phyloP scores from a whole-genome alignment of 2,797 vertebrate genomes.

The Micrastur ruficollis region DNA sequence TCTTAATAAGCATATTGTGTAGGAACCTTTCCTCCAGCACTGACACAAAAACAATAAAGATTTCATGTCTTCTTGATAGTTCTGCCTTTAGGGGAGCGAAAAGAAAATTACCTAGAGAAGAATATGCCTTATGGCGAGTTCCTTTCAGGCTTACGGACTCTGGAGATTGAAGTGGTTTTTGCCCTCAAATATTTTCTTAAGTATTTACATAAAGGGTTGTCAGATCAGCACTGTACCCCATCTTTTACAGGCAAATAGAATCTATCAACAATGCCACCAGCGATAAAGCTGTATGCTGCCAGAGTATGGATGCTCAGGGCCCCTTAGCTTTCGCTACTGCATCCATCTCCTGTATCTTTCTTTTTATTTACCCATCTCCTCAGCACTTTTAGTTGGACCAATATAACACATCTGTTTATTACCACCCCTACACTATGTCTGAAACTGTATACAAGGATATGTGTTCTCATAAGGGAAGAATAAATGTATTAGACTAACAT shows the following conservation, averaged over 20 bases:
- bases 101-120: conserved; percentile 23
- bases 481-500: neutral
- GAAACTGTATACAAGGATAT: neutral
- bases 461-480: neutral
- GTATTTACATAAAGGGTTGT: conserved; percentile 32
- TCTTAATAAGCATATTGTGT: conserved; percentile 24
- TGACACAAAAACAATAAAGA: conserved; percentile 46
- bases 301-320: neutral
- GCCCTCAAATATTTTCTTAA: neutral
- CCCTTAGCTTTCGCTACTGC: neutral
- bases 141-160: neutral
- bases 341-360: neutral
- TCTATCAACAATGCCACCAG: neutral
- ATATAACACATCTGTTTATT: neutral
- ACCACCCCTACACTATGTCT: neutral
- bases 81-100: conserved; percentile 25
- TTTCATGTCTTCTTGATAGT: conserved; percentile 28
- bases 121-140: conserved; percentile 17
- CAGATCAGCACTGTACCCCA: neutral
- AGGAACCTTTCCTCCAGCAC: conserved; percentile 13
- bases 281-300: neutral
- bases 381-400: neutral
- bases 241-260: conserved; percentile 3
- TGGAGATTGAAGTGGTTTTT: neutral
- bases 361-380: neutral